These are phyloP conservation scores for Brachyhypopomus gauderio DNA, from an alignment of 2,113 vertebrate species.

Conservation along the genomic window DNA sequence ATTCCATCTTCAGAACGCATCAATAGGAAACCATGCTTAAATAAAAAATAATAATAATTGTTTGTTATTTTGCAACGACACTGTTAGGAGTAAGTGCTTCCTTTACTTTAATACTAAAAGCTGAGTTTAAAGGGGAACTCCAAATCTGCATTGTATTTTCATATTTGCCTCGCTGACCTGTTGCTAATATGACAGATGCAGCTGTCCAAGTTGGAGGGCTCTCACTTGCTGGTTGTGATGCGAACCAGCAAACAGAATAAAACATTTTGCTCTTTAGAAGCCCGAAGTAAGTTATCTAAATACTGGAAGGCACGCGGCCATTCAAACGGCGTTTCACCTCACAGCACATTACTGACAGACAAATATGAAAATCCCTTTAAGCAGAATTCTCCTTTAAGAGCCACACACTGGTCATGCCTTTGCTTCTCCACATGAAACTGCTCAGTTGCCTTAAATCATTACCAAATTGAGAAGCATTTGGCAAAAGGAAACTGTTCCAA, in stretches of 20 bases:
- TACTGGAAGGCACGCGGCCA: background rate
- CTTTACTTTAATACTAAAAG: constrained; percentile 19
- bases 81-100: background rate
- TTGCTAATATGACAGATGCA: background rate
- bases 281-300: background rate
- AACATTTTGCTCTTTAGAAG: background rate
- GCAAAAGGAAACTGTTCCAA: background rate
- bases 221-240: background rate
- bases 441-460: background rate
- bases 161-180: background rate
- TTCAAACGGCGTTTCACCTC: background rate
- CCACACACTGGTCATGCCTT: constrained; percentile 33
- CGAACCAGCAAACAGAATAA: background rate
- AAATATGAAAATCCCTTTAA: constrained; percentile 15
- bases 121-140: constrained; percentile 18
- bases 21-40: background rate
- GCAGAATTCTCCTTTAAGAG: constrained; percentile 14
- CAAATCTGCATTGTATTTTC: constrained; percentile 16
- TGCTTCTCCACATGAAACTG: constrained; percentile 31
- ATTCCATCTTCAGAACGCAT: too few relatives aligned
- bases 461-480: background rate
- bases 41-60: background rate
- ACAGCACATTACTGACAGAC: background rate
- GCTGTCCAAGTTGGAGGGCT: constrained; percentile 27
- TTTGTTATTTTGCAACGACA: background rate